Evolutionary conservation across 2,113 vertebrate species (phyloP).

Genomic region (Hyaena hyaena): DNA sequence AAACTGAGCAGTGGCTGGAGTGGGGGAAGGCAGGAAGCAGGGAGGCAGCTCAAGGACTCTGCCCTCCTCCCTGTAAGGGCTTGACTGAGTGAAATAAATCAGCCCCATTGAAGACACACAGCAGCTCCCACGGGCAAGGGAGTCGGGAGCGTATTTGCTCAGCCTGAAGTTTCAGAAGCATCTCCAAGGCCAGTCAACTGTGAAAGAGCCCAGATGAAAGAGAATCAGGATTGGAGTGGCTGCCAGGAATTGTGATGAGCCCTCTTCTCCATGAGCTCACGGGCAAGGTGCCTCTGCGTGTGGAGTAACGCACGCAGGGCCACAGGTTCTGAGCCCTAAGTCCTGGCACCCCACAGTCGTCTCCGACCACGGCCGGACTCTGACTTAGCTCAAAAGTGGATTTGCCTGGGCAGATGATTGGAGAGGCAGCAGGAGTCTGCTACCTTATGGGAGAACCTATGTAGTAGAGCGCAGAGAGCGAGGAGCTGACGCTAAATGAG

Average conservation of each 20-base stretch:
- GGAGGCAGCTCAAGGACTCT: not conserved
- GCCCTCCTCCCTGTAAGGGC: constrained; percentile 46
- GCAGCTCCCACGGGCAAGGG: not conserved
- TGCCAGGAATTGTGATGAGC: not conserved
- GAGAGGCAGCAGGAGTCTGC: no score
- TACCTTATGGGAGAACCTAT: not conserved
- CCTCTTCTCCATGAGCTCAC: rapidly evolving
- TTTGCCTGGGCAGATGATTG: not conserved
- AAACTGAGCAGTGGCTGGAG: constrained; percentile 7
- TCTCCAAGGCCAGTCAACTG: not conserved
- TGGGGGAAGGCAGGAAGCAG: not conserved
- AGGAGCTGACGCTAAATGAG: not conserved
- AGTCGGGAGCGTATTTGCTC: not conserved
- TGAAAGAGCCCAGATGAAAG: not conserved
- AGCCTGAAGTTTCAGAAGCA: constrained; percentile 1
- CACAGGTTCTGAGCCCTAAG: not conserved
- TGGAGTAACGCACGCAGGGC: not conserved
- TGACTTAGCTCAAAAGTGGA: not conserved
- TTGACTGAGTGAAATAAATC: constrained; percentile 55
- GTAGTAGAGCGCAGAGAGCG: not conserved
- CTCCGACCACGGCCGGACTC: not conserved
- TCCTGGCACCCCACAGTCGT: not conserved
- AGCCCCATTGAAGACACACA: not conserved
- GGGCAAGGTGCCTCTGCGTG: not conserved
- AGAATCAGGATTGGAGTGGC: not conserved